Percentiles rank a stretch among this genome's conserved stretches.
These are phyloP conservation scores for Tautogolabrus adspersus DNA, from an alignment of 2,113 vertebrate genomes.

Conservation along the genomic window DNA sequence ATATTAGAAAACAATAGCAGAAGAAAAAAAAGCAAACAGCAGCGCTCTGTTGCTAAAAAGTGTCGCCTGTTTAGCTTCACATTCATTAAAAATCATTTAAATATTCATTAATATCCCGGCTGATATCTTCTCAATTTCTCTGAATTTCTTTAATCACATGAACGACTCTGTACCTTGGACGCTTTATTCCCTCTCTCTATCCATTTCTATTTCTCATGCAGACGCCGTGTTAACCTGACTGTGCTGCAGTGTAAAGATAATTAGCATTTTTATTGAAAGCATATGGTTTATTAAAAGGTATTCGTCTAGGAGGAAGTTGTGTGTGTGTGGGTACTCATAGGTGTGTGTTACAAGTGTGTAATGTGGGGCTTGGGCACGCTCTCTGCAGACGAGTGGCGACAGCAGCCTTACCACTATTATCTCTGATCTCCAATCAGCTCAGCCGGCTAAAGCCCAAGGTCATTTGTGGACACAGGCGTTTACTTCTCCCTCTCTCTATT, in stretches of 20 bases:
- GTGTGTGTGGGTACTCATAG: conserved; percentile 13
- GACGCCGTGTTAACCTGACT: conserved; percentile 50
- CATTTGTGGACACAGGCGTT: conserved; percentile 61
- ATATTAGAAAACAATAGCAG: conserved; percentile 37
- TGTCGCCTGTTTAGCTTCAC: conserved; percentile 28
- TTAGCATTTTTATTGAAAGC: conserved; percentile 83
- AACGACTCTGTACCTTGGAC: conserved; percentile 17
- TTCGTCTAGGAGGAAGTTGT: conserved; percentile 43
- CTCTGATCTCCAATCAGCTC: conserved; percentile 76
- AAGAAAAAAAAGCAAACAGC: conserved; percentile 37
- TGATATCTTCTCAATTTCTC: conserved; percentile 12
- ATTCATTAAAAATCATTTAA: conserved; percentile 52
- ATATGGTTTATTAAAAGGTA: conserved; percentile 77
- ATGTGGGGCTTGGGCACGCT: not conserved
- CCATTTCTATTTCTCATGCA: conserved; percentile 8
- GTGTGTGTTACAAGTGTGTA: conserved; percentile 30
- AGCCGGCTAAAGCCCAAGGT: conserved; percentile 71
- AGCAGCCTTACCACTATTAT: conserved; percentile 66
- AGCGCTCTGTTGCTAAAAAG: conserved; percentile 14
- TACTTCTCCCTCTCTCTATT: conserved; percentile 35
- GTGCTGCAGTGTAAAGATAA: conserved; percentile 67
- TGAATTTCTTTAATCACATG: conserved; percentile 24
- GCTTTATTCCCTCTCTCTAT: not conserved
- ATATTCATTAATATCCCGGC: conserved; percentile 51
- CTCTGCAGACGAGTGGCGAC: conserved; percentile 52